Conservation (phyloP, 1,140 invertebrate genomes). For the Papilio xuthus region DNA sequence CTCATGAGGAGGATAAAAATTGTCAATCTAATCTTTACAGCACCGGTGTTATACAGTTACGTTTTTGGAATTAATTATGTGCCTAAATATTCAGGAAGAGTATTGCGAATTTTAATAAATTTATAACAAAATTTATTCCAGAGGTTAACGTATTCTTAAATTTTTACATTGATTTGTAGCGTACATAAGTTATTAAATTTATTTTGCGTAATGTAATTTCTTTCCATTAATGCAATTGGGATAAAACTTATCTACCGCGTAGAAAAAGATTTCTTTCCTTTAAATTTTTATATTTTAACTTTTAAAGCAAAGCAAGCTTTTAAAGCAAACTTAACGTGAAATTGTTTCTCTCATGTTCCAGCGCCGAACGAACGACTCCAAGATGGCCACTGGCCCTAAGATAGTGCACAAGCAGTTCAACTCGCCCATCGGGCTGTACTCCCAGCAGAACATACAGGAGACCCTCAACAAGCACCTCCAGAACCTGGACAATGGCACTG, state of each 20-base stretch:
- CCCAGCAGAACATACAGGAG: constrained; percentile 90
- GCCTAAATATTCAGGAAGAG: neutral
- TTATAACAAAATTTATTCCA: neutral
- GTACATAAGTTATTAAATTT: neutral
- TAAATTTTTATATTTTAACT: too few relatives aligned
- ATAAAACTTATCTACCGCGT: neutral
- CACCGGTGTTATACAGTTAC: neutral
- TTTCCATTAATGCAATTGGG: neutral
- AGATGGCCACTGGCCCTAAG: constrained; percentile 83
- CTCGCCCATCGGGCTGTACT: constrained; percentile 93
- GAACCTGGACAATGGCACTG: constrained; percentile 87
- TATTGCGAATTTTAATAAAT: neutral
- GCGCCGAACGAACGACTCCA: constrained; percentile 80
- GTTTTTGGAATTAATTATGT: constrained; percentile 27
- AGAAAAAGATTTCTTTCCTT: neutral
- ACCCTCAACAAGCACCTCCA: constrained; percentile 90
- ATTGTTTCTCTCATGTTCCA: constrained; percentile 50
- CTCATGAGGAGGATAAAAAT: constrained; percentile 70
- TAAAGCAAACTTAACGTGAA: neutral
- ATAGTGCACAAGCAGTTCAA: constrained; percentile 95
- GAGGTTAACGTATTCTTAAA: constrained; percentile 9
- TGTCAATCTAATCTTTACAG: constrained; percentile 65
- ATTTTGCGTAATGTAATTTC: neutral
- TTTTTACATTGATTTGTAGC: neutral
- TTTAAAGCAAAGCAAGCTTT: neutral